Percentiles rank a stretch among this genome's conserved stretches.
These are phyloP conservation scores for Lycaon pictus DNA, from an alignment of 2,113 vertebrate genomes.

Conservation along the genomic window DNA sequence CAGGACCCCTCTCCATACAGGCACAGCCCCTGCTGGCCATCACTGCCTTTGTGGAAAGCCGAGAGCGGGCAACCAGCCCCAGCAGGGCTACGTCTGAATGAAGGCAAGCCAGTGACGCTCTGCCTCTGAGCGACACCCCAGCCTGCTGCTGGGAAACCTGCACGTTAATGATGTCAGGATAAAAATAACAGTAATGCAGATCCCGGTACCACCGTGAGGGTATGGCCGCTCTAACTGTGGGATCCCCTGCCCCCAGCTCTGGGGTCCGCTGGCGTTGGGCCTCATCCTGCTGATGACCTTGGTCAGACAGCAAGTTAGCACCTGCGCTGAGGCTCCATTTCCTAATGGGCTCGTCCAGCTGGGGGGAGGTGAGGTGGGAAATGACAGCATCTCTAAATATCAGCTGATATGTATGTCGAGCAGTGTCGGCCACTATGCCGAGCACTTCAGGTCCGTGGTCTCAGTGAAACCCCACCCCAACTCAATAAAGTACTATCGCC, in stretches of 20 bases:
- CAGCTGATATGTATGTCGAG: background rate
- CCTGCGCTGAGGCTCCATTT: background rate
- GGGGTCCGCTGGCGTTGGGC: background rate
- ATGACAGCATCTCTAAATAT: accelerated
- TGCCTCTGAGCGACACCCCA: background rate
- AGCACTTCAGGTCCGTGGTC: background rate
- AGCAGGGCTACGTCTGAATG: accelerated
- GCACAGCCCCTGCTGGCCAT: background rate
- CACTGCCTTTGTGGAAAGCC: background rate
- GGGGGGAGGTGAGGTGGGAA: accelerated
- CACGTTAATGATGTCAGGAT: accelerated
- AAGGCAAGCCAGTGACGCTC: background rate
- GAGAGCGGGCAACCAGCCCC: background rate
- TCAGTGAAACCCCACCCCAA: background rate
- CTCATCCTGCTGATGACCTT: background rate
- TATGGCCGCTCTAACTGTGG: background rate
- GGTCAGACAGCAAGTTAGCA: background rate
- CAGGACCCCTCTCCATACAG: background rate
- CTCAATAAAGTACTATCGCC: background rate
- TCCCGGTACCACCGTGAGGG: background rate
- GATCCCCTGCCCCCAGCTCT: background rate
- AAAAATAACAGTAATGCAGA: background rate
- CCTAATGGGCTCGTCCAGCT: accelerated
- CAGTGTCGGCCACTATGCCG: accelerated
- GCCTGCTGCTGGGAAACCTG: accelerated